These are phyloP conservation scores for Melanotaenia trifasciata DNA, from an alignment of 2,797 vertebrate species.

Conservation along the genomic window DNA sequence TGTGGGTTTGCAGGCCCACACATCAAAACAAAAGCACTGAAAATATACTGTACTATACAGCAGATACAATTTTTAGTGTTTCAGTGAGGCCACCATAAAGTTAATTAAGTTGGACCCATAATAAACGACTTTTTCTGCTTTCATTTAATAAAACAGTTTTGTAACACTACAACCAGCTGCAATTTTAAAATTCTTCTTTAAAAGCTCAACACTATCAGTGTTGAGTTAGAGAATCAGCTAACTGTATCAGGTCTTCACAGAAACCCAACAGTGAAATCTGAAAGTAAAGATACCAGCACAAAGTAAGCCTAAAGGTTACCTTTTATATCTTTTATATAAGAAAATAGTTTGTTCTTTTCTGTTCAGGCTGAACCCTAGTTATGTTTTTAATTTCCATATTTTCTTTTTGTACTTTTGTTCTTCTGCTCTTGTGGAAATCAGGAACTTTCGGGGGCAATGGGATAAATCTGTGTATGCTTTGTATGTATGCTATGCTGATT, in stretches of 20 bases:
- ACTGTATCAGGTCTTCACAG: conserved; percentile 29
- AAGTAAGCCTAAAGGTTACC: conserved; percentile 6
- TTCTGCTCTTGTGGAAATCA: conserved; percentile 41
- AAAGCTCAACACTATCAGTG: not conserved
- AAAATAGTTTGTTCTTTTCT: conserved; percentile 16
- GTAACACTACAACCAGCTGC: not conserved
- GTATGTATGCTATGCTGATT: too few species aligned
- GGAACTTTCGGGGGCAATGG: conserved; percentile 60
- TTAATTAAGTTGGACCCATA: not conserved
- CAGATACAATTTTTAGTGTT: conserved; percentile 1
- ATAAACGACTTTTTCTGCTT: not conserved
- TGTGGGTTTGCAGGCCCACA: conserved; percentile 9
- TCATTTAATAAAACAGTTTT: conserved; percentile 1
- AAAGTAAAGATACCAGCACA: conserved; percentile 44
- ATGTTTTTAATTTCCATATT: conserved; percentile 21
- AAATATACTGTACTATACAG: not conserved
- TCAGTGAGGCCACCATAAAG: not conserved
- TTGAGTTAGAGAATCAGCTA: too few species aligned
- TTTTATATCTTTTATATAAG: not conserved
- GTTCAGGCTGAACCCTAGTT: conserved; percentile 16
- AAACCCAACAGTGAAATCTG: conserved; percentile 46
- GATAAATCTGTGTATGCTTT: conserved; percentile 69
- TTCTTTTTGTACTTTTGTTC: conserved; percentile 23
- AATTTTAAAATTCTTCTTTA: conserved; percentile 1
- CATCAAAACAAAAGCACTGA: conserved; percentile 37